A percentile compares a stretch with the other conserved stretches of the same genome.
Evolutionary conservation across 2,113 vertebrate genomes (phyloP).

Genomic region (Lepus timidus): DNA sequence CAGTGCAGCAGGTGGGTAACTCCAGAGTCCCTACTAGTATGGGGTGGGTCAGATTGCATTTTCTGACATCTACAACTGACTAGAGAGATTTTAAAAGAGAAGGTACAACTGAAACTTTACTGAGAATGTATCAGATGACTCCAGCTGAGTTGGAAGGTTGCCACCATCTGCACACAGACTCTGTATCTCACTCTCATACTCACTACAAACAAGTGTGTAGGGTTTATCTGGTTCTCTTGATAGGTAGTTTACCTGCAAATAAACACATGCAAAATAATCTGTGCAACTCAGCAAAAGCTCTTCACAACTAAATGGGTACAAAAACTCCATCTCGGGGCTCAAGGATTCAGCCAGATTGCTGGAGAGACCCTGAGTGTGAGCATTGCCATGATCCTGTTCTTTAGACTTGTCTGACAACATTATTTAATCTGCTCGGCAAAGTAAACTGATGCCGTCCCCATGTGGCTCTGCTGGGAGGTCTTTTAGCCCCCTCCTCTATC

Average conservation of each 20-base stretch:
- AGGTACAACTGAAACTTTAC: background rate
- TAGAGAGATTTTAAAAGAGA: background rate
- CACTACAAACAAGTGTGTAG: background rate
- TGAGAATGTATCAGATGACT: background rate
- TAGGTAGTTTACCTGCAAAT: constrained; percentile 32
- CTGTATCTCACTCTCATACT: background rate
- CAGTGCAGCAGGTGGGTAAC: background rate
- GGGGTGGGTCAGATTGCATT: background rate
- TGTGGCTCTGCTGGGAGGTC: constrained; percentile 21
- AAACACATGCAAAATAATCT: background rate
- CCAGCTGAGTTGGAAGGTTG: background rate
- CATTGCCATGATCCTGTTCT: background rate
- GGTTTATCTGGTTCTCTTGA: constrained; percentile 50
- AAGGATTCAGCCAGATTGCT: constrained; percentile 42
- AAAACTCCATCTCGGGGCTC: background rate
- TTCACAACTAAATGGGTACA: constrained; percentile 3
- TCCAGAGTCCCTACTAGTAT: background rate
- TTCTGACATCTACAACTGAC: constrained; percentile 14
- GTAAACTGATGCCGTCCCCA: constrained; percentile 37
- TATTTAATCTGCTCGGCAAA: constrained; percentile 60
- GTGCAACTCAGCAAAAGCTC: constrained; percentile 50
- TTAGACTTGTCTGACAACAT: background rate
- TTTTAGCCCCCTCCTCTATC: constrained; percentile 40
- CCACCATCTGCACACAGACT: background rate
- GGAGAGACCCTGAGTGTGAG: constrained; percentile 10